Conservation (phyloP, 2,888 invertebrate genomes). For the Pemphredon lugubris region DNA sequence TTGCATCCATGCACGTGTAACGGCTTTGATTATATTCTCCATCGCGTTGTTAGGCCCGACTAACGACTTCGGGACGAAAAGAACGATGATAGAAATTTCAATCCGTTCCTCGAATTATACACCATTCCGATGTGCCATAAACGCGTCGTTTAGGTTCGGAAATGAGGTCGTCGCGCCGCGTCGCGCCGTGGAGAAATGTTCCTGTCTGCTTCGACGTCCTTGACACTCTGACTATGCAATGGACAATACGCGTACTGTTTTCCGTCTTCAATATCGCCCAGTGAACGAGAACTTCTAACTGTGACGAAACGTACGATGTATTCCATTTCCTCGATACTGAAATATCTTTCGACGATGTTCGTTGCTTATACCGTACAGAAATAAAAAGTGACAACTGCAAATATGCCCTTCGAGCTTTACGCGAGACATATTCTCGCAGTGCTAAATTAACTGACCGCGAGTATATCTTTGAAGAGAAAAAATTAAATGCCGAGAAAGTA, state of each 20-base stretch:
- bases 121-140: neutral
- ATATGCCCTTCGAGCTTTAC: no score
- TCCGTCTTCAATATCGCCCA: neutral
- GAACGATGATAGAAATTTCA: neutral
- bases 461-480: no score
- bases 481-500: no score
- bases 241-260: neutral
- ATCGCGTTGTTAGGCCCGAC: neutral
- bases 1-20: constrained; percentile 43
- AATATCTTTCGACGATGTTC: no score
- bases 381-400: no score
- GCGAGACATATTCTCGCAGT: no score
- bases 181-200: constrained; percentile 30
- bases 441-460: no score
- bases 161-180: constrained; percentile 31
- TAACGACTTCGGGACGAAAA: neutral
- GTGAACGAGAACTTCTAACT: neutral
- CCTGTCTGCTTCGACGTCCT: constrained; percentile 23
- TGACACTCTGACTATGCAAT: constrained; percentile 28
- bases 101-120: neutral
- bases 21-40: constrained; percentile 2
- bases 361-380: no score
- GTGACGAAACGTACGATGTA: neutral
- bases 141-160: neutral
- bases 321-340: no score